Evolutionary conservation across 1,140 invertebrate species (phyloP).

Genomic region (Trichonephila clavata): DNA sequence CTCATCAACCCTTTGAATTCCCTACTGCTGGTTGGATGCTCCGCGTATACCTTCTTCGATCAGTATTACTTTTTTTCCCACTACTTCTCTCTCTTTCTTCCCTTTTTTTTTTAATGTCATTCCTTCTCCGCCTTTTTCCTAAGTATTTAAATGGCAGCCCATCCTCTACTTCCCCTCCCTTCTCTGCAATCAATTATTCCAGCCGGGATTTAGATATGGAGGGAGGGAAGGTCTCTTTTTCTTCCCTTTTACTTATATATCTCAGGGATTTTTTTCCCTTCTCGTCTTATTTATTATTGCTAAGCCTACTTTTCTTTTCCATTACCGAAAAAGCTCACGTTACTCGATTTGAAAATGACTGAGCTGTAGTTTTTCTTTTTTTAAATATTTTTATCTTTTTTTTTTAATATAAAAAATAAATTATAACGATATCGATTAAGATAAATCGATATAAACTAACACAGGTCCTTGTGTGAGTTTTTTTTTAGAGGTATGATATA

Average conservation of each 20-base stretch:
- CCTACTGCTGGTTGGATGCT: conserved; percentile 26
- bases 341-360: neutral
- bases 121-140: conserved; percentile 49
- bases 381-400: no score
- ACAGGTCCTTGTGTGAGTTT: no score
- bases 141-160: conserved; percentile 54
- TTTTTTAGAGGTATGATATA: no score
- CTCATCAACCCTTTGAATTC: conserved; percentile 60
- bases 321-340: conserved; percentile 20
- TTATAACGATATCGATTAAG: conserved; percentile 26
- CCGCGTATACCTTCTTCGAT: conserved; percentile 42
- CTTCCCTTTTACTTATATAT: neutral
- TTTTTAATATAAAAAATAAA: neutral
- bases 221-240: neutral
- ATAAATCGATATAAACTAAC: neutral
- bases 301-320: neutral
- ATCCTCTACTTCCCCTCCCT: neutral
- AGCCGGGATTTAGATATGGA: neutral
- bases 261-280: neutral
- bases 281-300: conserved; percentile 10
- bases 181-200: conserved; percentile 62
- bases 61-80: neutral
- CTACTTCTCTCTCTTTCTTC: neutral
- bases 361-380: neutral
- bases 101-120: conserved; percentile 6